Base-by-base conservation (phyloP, 2,113 vertebrate species). In the Hyperopisus bebe region DNA sequence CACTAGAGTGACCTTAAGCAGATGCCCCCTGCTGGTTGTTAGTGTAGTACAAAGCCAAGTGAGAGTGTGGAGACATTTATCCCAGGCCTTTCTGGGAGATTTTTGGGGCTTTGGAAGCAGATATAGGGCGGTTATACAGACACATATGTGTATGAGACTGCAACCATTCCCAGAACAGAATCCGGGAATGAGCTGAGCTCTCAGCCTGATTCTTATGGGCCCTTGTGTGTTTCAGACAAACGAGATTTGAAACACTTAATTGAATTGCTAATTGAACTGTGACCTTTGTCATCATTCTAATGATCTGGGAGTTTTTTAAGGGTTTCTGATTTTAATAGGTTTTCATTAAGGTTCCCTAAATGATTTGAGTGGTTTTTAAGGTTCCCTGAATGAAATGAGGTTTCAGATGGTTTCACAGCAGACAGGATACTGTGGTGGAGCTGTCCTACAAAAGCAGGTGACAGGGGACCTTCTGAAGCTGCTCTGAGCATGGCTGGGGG, bases 141-240 rank as follows among this genome's bases (percentile, higher is more conserved):
- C 19, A 2, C 17, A 55, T 42, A n/a, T 47, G 10, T 70, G 44
- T 80, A 42, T 5, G 19, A 55, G 19, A 21, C 6, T 31, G 42
- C 17, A 19, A 17, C 8, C 1, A 8, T 46, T 62, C 58, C 31
- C 58, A 7, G 42, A 88, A 53, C 39, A 62, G 55, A 58, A 62
- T 39, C 39, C 6, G 53, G 21, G 35, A 88, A 39, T 62, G 35
- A 42, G 15, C 27, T 17, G 55, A 53, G 31, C 48, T 88, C 27
- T 44, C 51, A 66, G 35, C 53, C 55, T 58, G 10, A n/a, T 62
- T 44, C 53, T 44, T 44, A 44, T n/a, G 87, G 6, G 31, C 55
- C 87, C 87, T 46, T 88, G 87, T 66, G 87, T n/a, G 53, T 62
- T 88, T 62, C 55, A 88, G 27, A 66, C 39, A 88, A 88, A 44